Percentiles rank a stretch among this genome's conserved stretches.
phyloP scores from a whole-genome alignment of 2,113 vertebrate species.

The Tursiops truncatus region DNA sequence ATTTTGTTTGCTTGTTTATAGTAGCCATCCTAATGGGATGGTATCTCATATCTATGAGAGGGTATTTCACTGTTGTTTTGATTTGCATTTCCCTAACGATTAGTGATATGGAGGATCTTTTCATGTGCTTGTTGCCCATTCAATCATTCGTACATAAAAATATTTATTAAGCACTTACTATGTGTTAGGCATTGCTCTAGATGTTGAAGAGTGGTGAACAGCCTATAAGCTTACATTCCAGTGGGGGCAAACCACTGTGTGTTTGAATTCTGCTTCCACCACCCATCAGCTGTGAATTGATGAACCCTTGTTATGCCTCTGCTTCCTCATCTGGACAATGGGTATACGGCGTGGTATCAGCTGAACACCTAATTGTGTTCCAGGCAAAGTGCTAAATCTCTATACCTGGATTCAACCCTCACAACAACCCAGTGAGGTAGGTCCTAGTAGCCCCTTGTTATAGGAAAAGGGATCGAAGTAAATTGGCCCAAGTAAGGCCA shows the following conservation, averaged over 20 bases:
- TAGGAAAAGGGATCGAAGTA: not conserved
- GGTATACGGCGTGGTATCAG: not conserved
- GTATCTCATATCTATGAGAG: not conserved
- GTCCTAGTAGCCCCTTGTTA: not conserved
- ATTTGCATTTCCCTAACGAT: not conserved
- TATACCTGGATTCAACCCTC: not conserved
- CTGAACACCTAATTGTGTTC: not conserved
- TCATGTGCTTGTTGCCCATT: not conserved
- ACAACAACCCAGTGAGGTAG: not conserved
- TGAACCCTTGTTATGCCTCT: not conserved
- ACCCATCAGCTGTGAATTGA: not conserved
- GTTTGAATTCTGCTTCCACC: not conserved
- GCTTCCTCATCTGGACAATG: not conserved
- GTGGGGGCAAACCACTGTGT: not conserved
- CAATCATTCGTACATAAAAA: not conserved
- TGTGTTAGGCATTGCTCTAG: not conserved
- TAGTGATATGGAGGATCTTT: not conserved
- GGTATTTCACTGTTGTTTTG: not conserved
- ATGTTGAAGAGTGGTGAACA: not conserved
- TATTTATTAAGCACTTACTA: not conserved
- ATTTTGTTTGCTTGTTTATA: not conserved
- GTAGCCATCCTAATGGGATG: not conserved
- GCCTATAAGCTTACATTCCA: not conserved
- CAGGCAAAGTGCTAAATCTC: not conserved
- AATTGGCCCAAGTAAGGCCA: not conserved